Evolutionary conservation across 2,113 vertebrate genomes (phyloP), one percentile per base, ranked within the genome.

Genomic region (Acrocephalus arundinaceus): DNA sequence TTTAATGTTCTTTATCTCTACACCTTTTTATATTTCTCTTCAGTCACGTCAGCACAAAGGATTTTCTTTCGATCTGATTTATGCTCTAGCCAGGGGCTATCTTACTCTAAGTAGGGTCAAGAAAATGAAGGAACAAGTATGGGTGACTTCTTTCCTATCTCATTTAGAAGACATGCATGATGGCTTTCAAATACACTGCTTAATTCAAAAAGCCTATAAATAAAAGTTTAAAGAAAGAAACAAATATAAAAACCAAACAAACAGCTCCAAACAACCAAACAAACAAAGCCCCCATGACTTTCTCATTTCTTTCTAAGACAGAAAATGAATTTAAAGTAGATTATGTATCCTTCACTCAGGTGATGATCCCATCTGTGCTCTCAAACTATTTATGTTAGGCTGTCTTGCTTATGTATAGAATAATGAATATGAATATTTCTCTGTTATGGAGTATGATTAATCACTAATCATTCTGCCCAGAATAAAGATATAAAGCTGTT

Each of bases 51-150:
- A 87, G 62, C 70, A 68, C 30, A 67, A 66, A 59, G 30, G 52
- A 68, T 94, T 95, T 94, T 93, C 74, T 85, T 87, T 91, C 11
- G 2, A 79, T 81, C 61, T 91, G 31, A 77, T 92, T 90, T 91
- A 72, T 63, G 24, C 27, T 45, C 24, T 48, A 65, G 52, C 31
- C 54, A 68, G 48, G 13, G 15, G 52, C 54, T 67, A 21, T 81
- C 45, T 83, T 49, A 77, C 19, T 31, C 39, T 71, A 68, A 63
- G 25, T 23, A 87, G 27, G 59, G 48, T 52, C 63, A 87, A 85
- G 57, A 85, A 87, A 91, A 52, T 31, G 15, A 39, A 72, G 72
- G 23, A 93, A 68, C 22, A 75, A 93, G 27, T 70, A 78, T 13
- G 15, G 19, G 4, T 55, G 45, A 82, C 14, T 93, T 23, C 16